Conservation (phyloP, 2,888 invertebrate genomes). For the Epirrhoe tristata region DNA sequence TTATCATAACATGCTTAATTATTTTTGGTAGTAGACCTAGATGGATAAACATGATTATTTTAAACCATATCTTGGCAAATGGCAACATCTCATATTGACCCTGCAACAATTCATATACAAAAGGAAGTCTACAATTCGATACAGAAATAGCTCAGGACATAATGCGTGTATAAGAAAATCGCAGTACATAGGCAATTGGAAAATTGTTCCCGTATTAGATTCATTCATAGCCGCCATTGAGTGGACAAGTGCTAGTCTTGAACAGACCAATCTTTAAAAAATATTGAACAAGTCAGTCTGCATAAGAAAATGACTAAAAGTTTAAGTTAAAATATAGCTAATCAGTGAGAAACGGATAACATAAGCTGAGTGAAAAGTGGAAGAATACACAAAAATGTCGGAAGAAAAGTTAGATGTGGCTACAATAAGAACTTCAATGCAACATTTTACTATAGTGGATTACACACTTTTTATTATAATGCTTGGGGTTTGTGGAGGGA, state of each 20-base stretch:
- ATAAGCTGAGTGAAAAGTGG: not conserved
- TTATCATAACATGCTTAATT: no score
- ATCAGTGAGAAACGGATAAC: not conserved
- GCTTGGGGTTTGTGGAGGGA: constrained; percentile 89
- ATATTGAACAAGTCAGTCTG: not conserved
- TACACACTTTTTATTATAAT: constrained; percentile 89
- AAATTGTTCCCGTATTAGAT: constrained; percentile 58
- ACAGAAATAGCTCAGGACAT: constrained; percentile 63
- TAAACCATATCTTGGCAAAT: no score
- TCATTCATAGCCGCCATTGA: constrained; percentile 42
- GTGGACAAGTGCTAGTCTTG: constrained; percentile 27
- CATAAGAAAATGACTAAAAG: not conserved
- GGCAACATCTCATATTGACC: constrained; percentile 16
- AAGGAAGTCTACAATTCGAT: constrained; percentile 65
- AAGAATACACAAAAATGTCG: constrained; percentile 44
- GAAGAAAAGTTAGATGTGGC: constrained; percentile 58
- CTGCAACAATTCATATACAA: constrained; percentile 12
- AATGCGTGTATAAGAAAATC: constrained; percentile 60
- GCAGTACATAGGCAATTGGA: constrained; percentile 70
- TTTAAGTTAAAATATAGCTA: not conserved
- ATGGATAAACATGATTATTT: no score
- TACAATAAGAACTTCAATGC: constrained; percentile 60
- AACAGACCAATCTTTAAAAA: not conserved
- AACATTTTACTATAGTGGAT: constrained; percentile 85
- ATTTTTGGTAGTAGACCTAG: no score